Evolutionary conservation across 2,888 invertebrate genomes (phyloP).

Genomic region (Hemicrepidius hirtus): DNA sequence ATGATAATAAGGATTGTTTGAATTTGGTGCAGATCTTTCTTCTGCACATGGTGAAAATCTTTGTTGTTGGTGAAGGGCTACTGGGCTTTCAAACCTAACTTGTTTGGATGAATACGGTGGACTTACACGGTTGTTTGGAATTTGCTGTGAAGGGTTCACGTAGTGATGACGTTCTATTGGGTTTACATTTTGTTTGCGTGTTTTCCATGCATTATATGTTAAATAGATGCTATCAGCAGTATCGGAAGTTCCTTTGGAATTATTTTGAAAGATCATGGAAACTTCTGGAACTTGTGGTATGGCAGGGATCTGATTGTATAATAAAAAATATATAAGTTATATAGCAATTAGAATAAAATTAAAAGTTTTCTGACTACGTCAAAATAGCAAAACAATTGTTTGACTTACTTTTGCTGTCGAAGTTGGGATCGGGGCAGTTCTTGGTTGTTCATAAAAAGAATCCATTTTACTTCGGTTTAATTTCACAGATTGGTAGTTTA

Average conservation of each 20-base stretch:
- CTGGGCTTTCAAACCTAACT: slow-evolving; percentile 67
- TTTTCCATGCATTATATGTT: slow-evolving; percentile 61
- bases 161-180: background rate
- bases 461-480: slow-evolving; percentile 62
- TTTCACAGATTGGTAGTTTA: background rate
- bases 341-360: background rate
- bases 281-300: slow-evolving; percentile 68
- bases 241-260: slow-evolving; percentile 16
- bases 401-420: slow-evolving; percentile 59
- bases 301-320: slow-evolving; percentile 46
- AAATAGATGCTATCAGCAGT: slow-evolving; percentile 35
- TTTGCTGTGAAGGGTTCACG: background rate
- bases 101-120: slow-evolving; percentile 63
- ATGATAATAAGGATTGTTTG: background rate
- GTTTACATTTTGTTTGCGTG: slow-evolving; percentile 57
- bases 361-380: too few relatives aligned
- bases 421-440: slow-evolving; percentile 64
- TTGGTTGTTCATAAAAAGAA: slow-evolving; percentile 68
- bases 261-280: slow-evolving; percentile 63
- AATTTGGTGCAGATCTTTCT: background rate
- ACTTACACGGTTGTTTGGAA: slow-evolving; percentile 36
- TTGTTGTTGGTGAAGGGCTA: background rate
- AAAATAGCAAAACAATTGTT: background rate
- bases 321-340: slow-evolving; percentile 6
- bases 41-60: background rate